These are phyloP conservation scores for Leptodactylus fuscus DNA, from an alignment of 2,113 vertebrate genomes.

Conservation along the genomic window DNA sequence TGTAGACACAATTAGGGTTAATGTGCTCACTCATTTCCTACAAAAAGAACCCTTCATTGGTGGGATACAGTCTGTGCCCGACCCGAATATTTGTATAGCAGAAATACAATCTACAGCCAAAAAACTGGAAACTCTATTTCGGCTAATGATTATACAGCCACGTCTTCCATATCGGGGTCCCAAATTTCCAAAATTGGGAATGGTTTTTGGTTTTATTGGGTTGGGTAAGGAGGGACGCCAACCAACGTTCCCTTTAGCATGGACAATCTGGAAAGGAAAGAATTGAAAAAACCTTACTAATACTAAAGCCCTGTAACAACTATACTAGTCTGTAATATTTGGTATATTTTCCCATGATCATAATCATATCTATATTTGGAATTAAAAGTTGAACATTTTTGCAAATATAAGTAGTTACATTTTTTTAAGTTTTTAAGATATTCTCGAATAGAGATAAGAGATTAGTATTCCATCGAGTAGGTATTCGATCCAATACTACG, in stretches of 20 bases:
- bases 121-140: not conserved
- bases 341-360: too few relatives aligned
- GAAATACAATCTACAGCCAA: not conserved
- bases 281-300: too few relatives aligned
- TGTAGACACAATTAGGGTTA: constrained; percentile 24
- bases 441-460: too few relatives aligned
- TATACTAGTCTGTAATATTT: too few relatives aligned
- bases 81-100: not conserved
- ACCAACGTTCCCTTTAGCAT: not conserved
- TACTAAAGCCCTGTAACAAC: too few relatives aligned
- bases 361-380: too few relatives aligned
- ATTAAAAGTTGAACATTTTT: too few relatives aligned
- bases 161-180: not conserved
- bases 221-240: not conserved
- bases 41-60: not conserved
- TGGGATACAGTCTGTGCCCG: not conserved
- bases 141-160: not conserved
- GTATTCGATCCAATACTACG: too few relatives aligned
- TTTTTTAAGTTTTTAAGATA: too few relatives aligned
- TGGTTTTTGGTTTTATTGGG: not conserved
- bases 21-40: constrained; percentile 23
- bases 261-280: not conserved
- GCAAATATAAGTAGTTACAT: too few relatives aligned
- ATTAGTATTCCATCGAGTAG: too few relatives aligned
- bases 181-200: not conserved